Conservation (phyloP, 2,888 invertebrate species). For the Pyralis farinalis region DNA sequence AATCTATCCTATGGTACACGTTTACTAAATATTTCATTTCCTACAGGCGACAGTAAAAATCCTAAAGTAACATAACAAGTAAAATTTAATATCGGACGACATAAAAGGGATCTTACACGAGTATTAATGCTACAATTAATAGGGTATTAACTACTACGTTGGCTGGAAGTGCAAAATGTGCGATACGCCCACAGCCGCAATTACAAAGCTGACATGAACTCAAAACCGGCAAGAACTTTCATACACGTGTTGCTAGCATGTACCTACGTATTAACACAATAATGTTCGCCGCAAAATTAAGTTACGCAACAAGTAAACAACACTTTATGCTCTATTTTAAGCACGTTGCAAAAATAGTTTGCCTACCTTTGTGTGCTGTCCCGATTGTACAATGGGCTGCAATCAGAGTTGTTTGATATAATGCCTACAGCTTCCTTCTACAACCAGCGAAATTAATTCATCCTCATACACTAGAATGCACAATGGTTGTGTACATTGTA, state of each 20-base stretch:
- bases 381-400: no score
- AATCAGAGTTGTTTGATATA: no score
- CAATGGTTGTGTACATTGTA: no score
- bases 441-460: no score
- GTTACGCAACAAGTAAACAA: slow-evolving; percentile 31
- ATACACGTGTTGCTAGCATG: slow-evolving; percentile 23
- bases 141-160: slow-evolving; percentile 7
- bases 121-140: slow-evolving; percentile 2
- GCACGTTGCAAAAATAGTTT: no score
- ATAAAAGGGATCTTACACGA: neutral
- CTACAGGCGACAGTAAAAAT: slow-evolving; percentile 7
- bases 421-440: no score
- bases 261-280: slow-evolving; percentile 16
- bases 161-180: slow-evolving; percentile 3
- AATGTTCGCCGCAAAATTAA: slow-evolving; percentile 13
- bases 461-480: no score
- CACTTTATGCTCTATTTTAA: neutral
- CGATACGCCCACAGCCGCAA: slow-evolving; percentile 37
- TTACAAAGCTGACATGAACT: slow-evolving; percentile 38
- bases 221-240: slow-evolving; percentile 27
- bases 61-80: neutral
- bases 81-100: no score
- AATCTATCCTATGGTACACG: no score
- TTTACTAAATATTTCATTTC: no score
- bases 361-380: no score